These are phyloP conservation scores for Pitta sordida DNA, from an alignment of 2,113 vertebrate species.

Conservation along the genomic window DNA sequence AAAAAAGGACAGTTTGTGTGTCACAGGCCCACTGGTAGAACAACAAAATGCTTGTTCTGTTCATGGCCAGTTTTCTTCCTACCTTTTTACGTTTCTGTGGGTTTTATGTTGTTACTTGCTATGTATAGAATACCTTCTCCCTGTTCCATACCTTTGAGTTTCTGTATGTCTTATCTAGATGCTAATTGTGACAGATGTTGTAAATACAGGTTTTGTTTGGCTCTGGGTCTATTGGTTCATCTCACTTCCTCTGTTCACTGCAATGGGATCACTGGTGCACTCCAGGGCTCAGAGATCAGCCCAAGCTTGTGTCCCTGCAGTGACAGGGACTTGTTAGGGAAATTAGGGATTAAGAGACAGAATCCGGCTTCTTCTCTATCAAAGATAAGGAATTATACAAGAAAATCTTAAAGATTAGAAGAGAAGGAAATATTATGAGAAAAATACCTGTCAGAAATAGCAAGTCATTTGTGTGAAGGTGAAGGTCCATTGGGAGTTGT, in stretches of 20 bases:
- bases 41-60: not conserved
- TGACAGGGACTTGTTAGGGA: not conserved
- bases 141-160: not conserved
- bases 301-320: not conserved
- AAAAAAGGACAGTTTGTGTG: not conserved
- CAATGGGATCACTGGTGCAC: not conserved
- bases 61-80: accelerated
- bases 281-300: not conserved
- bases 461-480: not conserved
- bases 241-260: accelerated
- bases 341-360: not conserved
- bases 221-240: not conserved
- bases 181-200: not conserved
- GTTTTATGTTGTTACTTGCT: not conserved
- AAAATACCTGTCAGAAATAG: not conserved
- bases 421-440: not conserved
- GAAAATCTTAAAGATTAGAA: not conserved
- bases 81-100: not conserved
- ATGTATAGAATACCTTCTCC: accelerated
- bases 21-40: not conserved
- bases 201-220: not conserved
- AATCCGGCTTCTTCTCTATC: not conserved
- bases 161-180: not conserved
- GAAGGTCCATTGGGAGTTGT: not conserved
- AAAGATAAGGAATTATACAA: not conserved